Evolutionary conservation across 1,140 invertebrate genomes (phyloP).

Genomic region (Aphelenchoides fujianensis): DNA sequence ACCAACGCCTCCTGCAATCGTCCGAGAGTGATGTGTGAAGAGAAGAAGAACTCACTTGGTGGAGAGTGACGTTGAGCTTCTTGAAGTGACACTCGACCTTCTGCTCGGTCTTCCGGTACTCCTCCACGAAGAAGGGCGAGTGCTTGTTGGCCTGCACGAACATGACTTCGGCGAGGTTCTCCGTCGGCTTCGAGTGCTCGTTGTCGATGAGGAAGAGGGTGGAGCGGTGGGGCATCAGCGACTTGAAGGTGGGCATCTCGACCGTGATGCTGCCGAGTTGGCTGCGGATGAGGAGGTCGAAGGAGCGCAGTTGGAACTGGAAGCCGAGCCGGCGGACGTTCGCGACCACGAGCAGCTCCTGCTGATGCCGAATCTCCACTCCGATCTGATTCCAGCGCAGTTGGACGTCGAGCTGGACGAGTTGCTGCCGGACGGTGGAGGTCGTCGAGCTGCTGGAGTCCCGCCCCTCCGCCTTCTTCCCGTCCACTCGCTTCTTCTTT

Average conservation of each 20-base stretch:
- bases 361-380: constrained; percentile 35
- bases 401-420: constrained; percentile 53
- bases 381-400: constrained; percentile 51
- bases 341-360: constrained; percentile 36
- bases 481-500: too few species aligned
- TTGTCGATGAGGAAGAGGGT: constrained; percentile 55
- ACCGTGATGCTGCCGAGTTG: constrained; percentile 49
- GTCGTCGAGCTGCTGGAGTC: constrained; percentile 21
- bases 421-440: constrained; percentile 39
- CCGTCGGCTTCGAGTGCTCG: constrained; percentile 35
- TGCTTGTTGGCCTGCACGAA: constrained; percentile 71
- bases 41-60: too few species aligned
- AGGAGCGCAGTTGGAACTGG: constrained; percentile 54
- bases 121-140: constrained; percentile 78
- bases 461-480: constrained; percentile 38
- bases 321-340: constrained; percentile 39
- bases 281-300: constrained; percentile 54
- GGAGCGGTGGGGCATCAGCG: constrained; percentile 35
- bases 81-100: constrained; percentile 76
- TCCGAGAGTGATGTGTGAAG: constrained; percentile 70
- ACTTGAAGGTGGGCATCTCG: constrained; percentile 46
- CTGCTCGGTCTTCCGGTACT: constrained; percentile 77
- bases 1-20: constrained; percentile 66
- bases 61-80: too few species aligned
- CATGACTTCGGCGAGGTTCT: constrained; percentile 13